These are phyloP conservation scores for Drosophila kohkoa DNA, from an alignment of 1,140 invertebrate species.

Conservation along the genomic window DNA sequence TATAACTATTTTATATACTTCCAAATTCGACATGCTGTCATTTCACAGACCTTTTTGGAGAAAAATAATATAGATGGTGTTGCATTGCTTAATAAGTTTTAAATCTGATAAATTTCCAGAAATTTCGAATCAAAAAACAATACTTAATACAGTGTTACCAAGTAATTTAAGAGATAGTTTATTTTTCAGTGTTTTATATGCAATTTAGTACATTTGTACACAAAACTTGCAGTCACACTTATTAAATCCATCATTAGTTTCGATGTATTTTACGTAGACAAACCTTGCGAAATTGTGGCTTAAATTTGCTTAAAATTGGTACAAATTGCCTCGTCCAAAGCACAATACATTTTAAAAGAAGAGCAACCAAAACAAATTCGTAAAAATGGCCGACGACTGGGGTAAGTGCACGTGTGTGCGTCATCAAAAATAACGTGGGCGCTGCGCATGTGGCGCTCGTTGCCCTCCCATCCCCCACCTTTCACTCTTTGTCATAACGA, in stretches of 20 bases:
- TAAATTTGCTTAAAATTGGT: slow-evolving; percentile 39
- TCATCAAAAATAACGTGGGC: slow-evolving; percentile 69
- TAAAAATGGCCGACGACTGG: slow-evolving; percentile 82
- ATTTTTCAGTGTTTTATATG: too few species aligned
- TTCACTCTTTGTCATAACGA: too few species aligned
- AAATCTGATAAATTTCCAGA: too few species aligned
- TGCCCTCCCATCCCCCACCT: slow-evolving; percentile 25
- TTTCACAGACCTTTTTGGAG: too few species aligned
- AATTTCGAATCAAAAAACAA: too few species aligned
- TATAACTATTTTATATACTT: too few species aligned
- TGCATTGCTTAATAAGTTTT: too few species aligned
- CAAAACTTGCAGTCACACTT: background rate
- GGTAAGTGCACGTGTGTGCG: slow-evolving; percentile 75
- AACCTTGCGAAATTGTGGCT: slow-evolving; percentile 44
- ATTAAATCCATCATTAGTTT: slow-evolving; percentile 39
- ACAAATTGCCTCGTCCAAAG: slow-evolving; percentile 34
- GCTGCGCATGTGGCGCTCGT: slow-evolving; percentile 55
- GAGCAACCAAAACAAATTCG: slow-evolving; percentile 19
- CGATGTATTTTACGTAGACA: slow-evolving; percentile 50
- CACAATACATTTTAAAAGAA: slow-evolving; percentile 37
- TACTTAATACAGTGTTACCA: too few species aligned
- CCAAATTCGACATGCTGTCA: too few species aligned
- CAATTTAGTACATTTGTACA: background rate
- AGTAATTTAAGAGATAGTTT: too few species aligned
- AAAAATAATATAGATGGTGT: too few species aligned